phyloP scores from a whole-genome alignment of 2,797 vertebrate genomes.

The Carduelis carduelis region DNA sequence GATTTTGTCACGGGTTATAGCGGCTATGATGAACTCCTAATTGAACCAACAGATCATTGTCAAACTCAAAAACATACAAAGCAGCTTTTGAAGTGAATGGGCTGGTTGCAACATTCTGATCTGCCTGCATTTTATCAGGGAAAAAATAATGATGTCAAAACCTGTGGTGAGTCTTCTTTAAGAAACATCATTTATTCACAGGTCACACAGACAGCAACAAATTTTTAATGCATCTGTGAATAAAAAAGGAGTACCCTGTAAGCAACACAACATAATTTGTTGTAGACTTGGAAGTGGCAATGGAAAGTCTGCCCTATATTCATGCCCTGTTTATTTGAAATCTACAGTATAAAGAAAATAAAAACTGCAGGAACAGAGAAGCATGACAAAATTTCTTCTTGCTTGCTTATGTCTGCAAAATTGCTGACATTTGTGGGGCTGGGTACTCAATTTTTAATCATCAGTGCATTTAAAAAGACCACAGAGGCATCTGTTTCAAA shows the following conservation, averaged over 20 bases:
- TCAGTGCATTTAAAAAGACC: neutral
- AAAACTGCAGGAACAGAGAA: neutral
- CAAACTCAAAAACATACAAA: neutral
- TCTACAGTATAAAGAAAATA: neutral
- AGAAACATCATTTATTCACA: neutral
- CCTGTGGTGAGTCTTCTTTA: neutral
- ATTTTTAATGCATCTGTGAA: neutral
- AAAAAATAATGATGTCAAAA: conserved; percentile 32
- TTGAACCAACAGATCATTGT: neutral
- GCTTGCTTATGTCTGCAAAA: neutral
- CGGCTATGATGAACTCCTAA: neutral
- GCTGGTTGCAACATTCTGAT: neutral
- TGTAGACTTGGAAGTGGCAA: neutral
- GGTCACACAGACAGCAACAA: neutral
- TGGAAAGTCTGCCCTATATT: neutral
- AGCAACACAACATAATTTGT: neutral
- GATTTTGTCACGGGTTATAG: neutral
- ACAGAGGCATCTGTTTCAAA: neutral
- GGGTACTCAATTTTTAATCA: neutral
- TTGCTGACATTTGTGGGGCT: neutral
- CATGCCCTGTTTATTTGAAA: neutral
- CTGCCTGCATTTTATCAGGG: neutral
- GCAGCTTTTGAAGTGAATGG: neutral
- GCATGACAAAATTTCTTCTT: neutral
- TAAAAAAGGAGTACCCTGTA: neutral